Evolutionary conservation across 1,140 invertebrate genomes (phyloP), one percentile per base, ranked within the genome.

Genomic region (Mizuhopecten yessoensis): DNA sequence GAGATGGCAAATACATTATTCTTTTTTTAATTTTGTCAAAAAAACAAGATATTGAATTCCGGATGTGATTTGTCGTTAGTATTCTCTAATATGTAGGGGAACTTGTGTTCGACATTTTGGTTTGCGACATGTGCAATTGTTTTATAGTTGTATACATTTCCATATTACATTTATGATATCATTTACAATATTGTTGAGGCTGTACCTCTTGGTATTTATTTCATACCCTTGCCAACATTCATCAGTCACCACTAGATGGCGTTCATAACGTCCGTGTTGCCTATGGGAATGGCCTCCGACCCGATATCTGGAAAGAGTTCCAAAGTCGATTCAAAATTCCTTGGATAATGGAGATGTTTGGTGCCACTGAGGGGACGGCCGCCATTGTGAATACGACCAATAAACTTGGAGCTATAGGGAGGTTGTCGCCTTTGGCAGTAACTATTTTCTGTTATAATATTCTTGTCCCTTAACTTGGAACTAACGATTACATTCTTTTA

Each of bases 351-450:
- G 95, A 95, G 86, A 94, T 95, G 39, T 95, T 94, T 89, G 95
- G 91, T 7, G 91, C 95, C 9, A 94, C 94, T 29, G 95, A 95
- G 34, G 91, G 93, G 11, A 93, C 93, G 1, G 45, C 89, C 17
- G 86, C 33, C 17, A 87, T 94, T 9, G 33, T 87, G 11, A 95
- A 95, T 86, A 34, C 93, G 5, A 90, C 89, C 34, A 93, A 93
- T 33, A 93, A 90, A 57, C 33, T 88, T 0, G 94, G 94, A 20
- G 89, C 92, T 34, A 89, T 93, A 75, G 95, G 95, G 2, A 91
- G 95, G 42, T 42, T 93, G 23, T 94, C 94, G 9, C 95, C 95
- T 13, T 91, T 95, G 39, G 33, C 94, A 91, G 95, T 95, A 94
- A 92, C 49, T 88, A 29, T n/a, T 36, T 34, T 33, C 42, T 87